Percentiles rank a stretch among this genome's conserved stretches.
phyloP scores from a whole-genome alignment of 1,140 invertebrate genomes.

The Potamilus streckersoni region DNA sequence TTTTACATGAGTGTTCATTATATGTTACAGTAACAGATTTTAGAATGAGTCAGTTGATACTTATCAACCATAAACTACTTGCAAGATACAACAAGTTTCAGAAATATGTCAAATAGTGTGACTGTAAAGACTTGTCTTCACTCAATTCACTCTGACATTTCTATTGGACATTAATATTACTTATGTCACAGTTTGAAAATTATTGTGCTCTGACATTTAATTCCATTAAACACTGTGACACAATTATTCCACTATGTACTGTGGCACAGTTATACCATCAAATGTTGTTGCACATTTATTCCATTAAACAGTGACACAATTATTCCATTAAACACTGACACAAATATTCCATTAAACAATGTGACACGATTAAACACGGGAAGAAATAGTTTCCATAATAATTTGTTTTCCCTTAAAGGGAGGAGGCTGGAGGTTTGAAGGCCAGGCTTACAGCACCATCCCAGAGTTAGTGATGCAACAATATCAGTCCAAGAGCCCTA shows the following conservation, averaged over 20 bases:
- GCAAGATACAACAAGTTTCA: too few relatives aligned
- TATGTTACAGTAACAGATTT: too few relatives aligned
- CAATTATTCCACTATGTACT: not conserved
- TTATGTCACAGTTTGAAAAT: not conserved
- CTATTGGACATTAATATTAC: not conserved
- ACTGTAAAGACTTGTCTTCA: too few relatives aligned
- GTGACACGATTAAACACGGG: not conserved
- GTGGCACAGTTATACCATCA: too few relatives aligned
- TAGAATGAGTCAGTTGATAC: too few relatives aligned
- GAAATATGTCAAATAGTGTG: too few relatives aligned
- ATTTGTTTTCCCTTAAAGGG: conserved; percentile 68
- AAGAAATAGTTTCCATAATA: not conserved
- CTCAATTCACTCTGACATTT: not conserved
- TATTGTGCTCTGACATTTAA: not conserved
- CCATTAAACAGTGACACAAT: not conserved
- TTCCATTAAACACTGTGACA: not conserved
- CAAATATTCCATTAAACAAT: not conserved
- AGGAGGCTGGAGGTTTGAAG: conserved; percentile 93
- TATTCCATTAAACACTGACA: not conserved
- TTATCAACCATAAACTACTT: too few relatives aligned
- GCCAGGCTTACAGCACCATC: conserved; percentile 91
- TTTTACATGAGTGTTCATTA: too few relatives aligned
- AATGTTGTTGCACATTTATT: too few relatives aligned
- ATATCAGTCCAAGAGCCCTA: conserved; percentile 82
- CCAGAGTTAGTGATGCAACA: conserved; percentile 91